Evolutionary conservation across 2,113 vertebrate genomes (phyloP).

Genomic region (Cettia cetti): DNA sequence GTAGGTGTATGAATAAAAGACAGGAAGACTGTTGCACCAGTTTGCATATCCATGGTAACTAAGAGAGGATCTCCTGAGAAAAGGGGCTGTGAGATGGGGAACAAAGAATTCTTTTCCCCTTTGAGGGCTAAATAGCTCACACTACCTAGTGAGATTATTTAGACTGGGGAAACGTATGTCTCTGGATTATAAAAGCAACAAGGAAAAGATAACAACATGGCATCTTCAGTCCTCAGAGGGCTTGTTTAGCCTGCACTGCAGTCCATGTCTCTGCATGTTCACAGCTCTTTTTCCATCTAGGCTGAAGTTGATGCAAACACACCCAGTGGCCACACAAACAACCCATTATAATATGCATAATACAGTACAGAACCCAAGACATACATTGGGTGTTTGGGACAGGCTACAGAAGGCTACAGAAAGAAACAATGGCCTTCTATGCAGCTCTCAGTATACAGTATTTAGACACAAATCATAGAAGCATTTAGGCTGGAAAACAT

Average conservation of each 20-base stretch:
- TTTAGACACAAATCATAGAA: not conserved
- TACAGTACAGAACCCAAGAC: not conserved
- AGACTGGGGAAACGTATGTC: not conserved
- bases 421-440: not conserved
- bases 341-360: not conserved
- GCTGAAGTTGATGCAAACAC: not conserved
- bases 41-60: constrained; percentile 24
- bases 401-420: not conserved
- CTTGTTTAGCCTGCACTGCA: not conserved
- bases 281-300: not conserved
- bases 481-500: not conserved
- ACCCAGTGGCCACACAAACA: not conserved
- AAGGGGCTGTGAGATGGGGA: not conserved
- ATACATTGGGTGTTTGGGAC: not conserved
- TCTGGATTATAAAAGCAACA: not conserved
- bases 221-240: not conserved
- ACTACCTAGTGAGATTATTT: not conserved
- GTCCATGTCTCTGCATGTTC: not conserved
- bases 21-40: not conserved
- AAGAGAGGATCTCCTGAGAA: not conserved
- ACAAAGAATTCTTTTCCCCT: not conserved
- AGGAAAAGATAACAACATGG: not conserved
- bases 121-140: not conserved
- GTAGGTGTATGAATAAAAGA: constrained; percentile 14
- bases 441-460: not conserved